phyloP scores from a whole-genome alignment of 2,113 vertebrate genomes.

The Eulemur rufifrons region DNA sequence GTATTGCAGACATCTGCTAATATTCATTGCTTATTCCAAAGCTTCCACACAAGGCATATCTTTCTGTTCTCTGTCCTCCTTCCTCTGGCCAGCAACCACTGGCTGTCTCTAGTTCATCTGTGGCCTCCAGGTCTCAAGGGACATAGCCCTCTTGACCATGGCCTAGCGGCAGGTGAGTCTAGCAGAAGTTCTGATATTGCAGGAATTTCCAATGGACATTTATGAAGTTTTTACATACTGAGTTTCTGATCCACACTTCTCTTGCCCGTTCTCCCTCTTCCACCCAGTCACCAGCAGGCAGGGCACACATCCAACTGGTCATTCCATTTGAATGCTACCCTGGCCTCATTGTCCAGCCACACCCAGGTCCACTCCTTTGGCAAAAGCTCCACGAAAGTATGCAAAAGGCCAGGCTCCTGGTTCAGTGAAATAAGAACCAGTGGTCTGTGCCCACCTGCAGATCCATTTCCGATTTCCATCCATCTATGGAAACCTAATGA shows the following conservation, averaged over 20 bases:
- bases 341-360: neutral
- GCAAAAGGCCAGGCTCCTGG: neutral
- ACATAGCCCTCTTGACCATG: neutral
- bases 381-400: neutral
- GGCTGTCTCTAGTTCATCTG: neutral
- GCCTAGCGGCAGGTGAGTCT: neutral
- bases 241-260: neutral
- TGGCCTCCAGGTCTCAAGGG: neutral
- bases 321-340: neutral
- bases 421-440: neutral
- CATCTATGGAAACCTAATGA: neutral
- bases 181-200: neutral
- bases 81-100: neutral
- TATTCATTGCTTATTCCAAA: neutral
- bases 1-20: neutral
- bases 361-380: neutral
- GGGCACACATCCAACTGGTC: neutral
- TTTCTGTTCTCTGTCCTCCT: rapidly evolving
- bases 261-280: neutral
- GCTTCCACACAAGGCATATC: neutral
- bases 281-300: too few relatives aligned
- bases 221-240: neutral
- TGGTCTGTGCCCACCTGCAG: neutral
- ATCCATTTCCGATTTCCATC: neutral
- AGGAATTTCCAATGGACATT: rapidly evolving